These are phyloP conservation scores for Amiota communis DNA, from an alignment of 2,888 invertebrate species.

Conservation along the genomic window DNA sequence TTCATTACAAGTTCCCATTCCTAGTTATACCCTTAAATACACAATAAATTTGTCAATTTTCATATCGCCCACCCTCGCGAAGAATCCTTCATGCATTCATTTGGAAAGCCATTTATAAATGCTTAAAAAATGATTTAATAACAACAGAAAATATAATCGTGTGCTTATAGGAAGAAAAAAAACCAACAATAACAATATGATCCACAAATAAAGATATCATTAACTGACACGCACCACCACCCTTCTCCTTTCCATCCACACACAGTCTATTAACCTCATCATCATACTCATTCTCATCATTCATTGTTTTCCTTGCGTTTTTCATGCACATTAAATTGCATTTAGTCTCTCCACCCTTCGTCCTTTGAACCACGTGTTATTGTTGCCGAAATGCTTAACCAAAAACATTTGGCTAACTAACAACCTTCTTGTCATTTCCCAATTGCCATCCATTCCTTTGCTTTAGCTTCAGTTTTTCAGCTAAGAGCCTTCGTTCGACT, in stretches of 20 bases:
- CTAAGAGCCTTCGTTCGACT: constrained; percentile 40
- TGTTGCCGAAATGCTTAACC: constrained; percentile 8
- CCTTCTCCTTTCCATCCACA: background rate
- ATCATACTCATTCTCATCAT: background rate
- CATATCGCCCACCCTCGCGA: constrained; percentile 34
- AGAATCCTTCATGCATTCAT: background rate
- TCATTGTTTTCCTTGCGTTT: constrained; percentile 53
- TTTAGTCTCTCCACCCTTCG: constrained; percentile 1
- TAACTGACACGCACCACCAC: constrained; percentile 48
- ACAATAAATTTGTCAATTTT: constrained; percentile 53
- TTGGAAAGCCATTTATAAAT: constrained; percentile 12
- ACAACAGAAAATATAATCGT: constrained; percentile 26
- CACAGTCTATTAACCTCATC: background rate
- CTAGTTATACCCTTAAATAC: no score
- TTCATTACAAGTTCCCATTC: no score
- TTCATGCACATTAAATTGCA: constrained; percentile 62
- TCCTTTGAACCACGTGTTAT: constrained; percentile 47
- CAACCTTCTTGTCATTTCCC: background rate
- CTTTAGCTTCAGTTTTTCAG: background rate
- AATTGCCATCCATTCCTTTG: background rate
- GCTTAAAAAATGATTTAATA: constrained; percentile 39
- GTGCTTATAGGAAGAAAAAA: constrained; percentile 23
- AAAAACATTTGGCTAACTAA: constrained; percentile 2
- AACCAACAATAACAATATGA: background rate
- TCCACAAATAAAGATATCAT: constrained; percentile 65